These are phyloP conservation scores for Hoplias malabaricus DNA, from an alignment of 2,113 vertebrate genomes.

Conservation along the genomic window DNA sequence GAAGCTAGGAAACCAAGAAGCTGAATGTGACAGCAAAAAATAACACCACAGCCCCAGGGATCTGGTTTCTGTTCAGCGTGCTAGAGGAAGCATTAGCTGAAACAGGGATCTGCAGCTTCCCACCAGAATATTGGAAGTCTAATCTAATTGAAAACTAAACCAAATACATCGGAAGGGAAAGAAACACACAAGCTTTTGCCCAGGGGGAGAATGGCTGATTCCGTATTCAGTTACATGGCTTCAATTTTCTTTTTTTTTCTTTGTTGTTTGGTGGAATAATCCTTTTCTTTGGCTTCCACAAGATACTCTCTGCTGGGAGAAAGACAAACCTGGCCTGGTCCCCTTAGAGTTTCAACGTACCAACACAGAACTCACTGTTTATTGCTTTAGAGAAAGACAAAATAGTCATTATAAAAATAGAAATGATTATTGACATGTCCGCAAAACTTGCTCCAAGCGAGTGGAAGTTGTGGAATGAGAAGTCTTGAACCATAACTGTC, in stretches of 20 bases:
- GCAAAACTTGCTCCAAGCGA: conserved; percentile 58
- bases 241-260: conserved; percentile 33
- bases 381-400: conserved; percentile 65
- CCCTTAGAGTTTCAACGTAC: conserved; percentile 46
- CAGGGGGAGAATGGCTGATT: conserved; percentile 21
- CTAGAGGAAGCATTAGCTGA: conserved; percentile 42
- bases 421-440: conserved; percentile 59
- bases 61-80: conserved; percentile 44
- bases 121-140: conserved; percentile 53
- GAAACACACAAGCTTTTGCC: conserved; percentile 41
- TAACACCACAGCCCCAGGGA: not conserved
- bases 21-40: conserved; percentile 19
- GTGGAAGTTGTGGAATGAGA: conserved; percentile 47
- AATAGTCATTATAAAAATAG: conserved; percentile 64
- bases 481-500: not conserved
- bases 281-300: conserved; percentile 54
- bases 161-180: conserved; percentile 51
- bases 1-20: conserved; percentile 22
- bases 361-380: conserved; percentile 59
- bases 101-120: conserved; percentile 39
- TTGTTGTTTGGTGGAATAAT: conserved; percentile 59
- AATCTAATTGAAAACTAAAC: conserved; percentile 58
- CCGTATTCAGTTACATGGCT: conserved; percentile 49
- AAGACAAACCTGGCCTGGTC: conserved; percentile 32
- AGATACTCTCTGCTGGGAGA: conserved; percentile 48